Evolutionary conservation across 1,140 invertebrate species (phyloP), one percentile per base, ranked within the genome.

Genomic region (Sitobion miscanthi): DNA sequence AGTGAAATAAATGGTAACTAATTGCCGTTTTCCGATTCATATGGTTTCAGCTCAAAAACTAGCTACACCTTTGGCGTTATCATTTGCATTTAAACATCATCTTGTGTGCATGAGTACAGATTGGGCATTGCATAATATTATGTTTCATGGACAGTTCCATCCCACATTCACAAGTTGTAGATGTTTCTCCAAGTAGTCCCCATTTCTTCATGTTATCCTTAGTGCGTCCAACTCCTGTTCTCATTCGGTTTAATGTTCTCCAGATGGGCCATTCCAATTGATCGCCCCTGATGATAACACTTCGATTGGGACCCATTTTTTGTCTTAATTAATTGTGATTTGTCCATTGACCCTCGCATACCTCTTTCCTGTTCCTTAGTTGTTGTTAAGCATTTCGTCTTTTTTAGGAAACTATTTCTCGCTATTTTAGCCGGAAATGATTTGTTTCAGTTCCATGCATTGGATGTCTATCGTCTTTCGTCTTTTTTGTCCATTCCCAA

Each of bases 341-440:
- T 86, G 77, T 83, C 91, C 77, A 93, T 85, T 69, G 62, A 1
- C 1, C 3, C 35, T 35, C 35, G 3, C 25, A n/a, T 83, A 54
- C 49, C 42, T 69, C 77, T 69, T 69, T 85, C 82, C 52, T 93
- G 52, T 82, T 93, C 92, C 83, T 83, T 77, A 93, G 92, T 86
- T 49, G 30, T 83, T 49, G 49, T 85, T 83, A 38, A 87, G 35
- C 38, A 57, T 62, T 86, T 49, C 21, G 83, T 93, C 30, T 17
- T 88, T 69, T 83, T 88, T 57, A 93, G 54, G 52, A 93, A 93
- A 88, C 83, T 87, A 6, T 54, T 93, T 49, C 83, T 49, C 23
- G 49, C 6, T 47, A 93, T 83, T 85, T 45, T 87, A 93, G 45
- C 21, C 47, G 45, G 21, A 23, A 30, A 35, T 25, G 35, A 30